Evolutionary conservation across 2,797 vertebrate genomes (phyloP), one percentile per base, ranked within the genome.

Genomic region (Gallinago stenura): DNA sequence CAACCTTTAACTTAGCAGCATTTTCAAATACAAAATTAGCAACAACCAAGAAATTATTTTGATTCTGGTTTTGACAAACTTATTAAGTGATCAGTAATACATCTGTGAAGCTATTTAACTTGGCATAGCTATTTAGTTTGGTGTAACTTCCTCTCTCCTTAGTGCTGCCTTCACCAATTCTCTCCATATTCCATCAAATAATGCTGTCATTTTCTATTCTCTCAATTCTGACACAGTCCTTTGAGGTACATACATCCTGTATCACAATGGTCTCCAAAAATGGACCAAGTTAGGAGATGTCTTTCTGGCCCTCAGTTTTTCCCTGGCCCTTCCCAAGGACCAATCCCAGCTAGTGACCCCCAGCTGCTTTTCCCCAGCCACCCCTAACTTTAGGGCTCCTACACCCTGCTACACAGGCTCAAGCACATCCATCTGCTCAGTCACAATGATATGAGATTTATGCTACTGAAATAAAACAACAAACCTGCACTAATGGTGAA

Each of bases 21-120:
- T 81, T 91, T 87, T 75, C 53, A 83, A 65, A 92, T 30, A 85
- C 53, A 89, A 81, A 92, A 92, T 76, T 9, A 94, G 75, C 30
- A 96, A 65, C 71, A 86, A 65, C 14, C 14, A 85, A 71, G n/a
- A 54, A 10, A 61, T 6, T 4, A 53, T 13, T 69, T 78, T 58
- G 15, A 80, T 89, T 89, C 48, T 25, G 13, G 43, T 91, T 83
- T 73, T 75, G 30, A 91, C 31, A 82, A 91, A 80, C 37, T 62
- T 66, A 73, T 10, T 58, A 76, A 84, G 58, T 50, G 22, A 35
- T 26, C 68, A 85, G 11, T 45, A 48, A 66, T 56, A 20, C 3
- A 37, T 31, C 25, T 75, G 41, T n/a, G 37, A 91, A 64, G 57
- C 26, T 75, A 16, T 50, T 78, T 65, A 91, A 88, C 28, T 50